These are phyloP conservation scores for Eulemur coronatus DNA, from an alignment of 2,797 vertebrate species.

Conservation along the genomic window DNA sequence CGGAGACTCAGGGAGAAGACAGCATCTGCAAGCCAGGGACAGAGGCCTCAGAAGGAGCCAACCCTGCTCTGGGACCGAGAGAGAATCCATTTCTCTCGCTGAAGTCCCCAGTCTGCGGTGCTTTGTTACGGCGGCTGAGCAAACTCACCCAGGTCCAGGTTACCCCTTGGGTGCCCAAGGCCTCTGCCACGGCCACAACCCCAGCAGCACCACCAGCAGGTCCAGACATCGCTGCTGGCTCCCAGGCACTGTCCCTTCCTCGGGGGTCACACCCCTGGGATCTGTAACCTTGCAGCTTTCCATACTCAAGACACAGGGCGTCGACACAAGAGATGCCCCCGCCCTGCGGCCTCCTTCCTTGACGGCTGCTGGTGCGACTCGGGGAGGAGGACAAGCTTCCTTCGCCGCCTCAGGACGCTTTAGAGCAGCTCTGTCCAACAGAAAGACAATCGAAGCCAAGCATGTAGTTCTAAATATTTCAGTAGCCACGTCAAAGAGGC, in stretches of 20 bases:
- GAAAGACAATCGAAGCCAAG: neutral
- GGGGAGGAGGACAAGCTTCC: neutral
- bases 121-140: neutral
- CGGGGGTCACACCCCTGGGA: neutral
- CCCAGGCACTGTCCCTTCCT: neutral
- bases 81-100: neutral
- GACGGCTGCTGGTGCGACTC: accelerated
- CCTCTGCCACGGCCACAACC: neutral
- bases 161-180: accelerated
- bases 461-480: accelerated
- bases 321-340: accelerated
- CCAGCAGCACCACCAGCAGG: neutral
- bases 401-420: neutral
- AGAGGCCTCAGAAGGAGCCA: neutral
- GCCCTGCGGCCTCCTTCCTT: neutral
- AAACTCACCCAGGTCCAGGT: accelerated
- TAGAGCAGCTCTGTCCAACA: neutral
- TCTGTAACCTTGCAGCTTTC: too few species aligned
- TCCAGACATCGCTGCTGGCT: neutral
- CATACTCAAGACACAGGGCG: neutral
- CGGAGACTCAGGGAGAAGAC: neutral
- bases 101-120: neutral
- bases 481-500: neutral
- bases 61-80: neutral
- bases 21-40: neutral